Conservation (phyloP, 2,797 vertebrate species). For the Lithobates sylvaticus region DNA sequence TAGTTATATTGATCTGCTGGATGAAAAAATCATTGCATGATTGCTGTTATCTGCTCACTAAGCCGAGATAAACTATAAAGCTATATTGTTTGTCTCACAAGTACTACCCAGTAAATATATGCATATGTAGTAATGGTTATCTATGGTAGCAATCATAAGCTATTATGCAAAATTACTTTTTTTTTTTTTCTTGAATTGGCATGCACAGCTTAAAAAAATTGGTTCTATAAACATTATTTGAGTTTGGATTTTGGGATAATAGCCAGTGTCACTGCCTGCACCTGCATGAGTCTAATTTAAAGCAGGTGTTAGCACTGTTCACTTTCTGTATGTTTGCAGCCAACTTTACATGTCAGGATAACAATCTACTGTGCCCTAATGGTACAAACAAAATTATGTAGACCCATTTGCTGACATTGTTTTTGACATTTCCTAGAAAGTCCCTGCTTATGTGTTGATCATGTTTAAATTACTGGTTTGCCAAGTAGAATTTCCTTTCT, state of each 20-base stretch:
- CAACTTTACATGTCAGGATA: not conserved
- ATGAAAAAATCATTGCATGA: too few relatives aligned
- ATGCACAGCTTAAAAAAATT: not conserved
- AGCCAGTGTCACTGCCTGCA: conserved; percentile 2
- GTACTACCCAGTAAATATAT: too few relatives aligned
- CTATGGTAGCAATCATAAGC: not conserved
- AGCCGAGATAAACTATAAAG: too few relatives aligned
- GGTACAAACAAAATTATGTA: not conserved
- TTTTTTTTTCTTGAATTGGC: not conserved
- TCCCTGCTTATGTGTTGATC: too few relatives aligned
- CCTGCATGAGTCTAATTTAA: not conserved
- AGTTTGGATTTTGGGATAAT: not conserved
- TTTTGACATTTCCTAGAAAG: too few relatives aligned
- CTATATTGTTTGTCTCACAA: too few relatives aligned
- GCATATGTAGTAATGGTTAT: not conserved
- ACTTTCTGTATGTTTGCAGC: not conserved
- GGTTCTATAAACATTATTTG: not conserved
- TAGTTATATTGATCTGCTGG: too few relatives aligned
- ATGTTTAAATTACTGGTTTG: too few relatives aligned
- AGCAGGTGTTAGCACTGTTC: not conserved
- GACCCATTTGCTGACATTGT: too few relatives aligned
- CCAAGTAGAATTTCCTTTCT: too few relatives aligned
- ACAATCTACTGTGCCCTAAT: not conserved
- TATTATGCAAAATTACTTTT: not conserved
- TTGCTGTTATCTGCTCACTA: not conserved